Base-by-base conservation (phyloP, 1,140 invertebrate genomes). In the Pteromalus puparum region DNA sequence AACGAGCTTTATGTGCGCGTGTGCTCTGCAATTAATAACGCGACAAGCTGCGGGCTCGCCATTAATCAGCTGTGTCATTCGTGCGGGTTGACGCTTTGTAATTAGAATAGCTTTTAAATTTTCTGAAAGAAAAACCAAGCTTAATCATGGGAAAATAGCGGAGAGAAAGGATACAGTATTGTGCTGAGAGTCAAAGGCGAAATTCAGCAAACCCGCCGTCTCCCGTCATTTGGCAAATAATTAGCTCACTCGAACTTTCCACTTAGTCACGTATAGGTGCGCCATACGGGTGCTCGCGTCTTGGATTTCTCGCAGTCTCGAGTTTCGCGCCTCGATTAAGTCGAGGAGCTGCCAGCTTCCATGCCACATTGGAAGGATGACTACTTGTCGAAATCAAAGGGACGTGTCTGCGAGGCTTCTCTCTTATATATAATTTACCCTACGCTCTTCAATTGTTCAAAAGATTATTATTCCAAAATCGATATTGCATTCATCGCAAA, bases 201-300 rank as follows among this genome's bases (percentile, higher is more conserved):
- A 34, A 34, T 34, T 34, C 30, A 34, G 30, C 30, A 34, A 34
- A 34, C 4, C 6, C 30, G 4, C 30, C 4, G 30, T 5, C 30
- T 34, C 30, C 30, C 30, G 30, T 34, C 30, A n/a, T 48, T 65
- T 46, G n/a, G 10, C 73, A 34, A 83, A 83, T 72, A 78, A 78
- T 83, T 83, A 83, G 28, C 68, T 72, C 46, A 86, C 76, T 86
- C 70, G 34, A 86, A 79, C 72, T 79, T 74, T 78, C 74, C 42
- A 80, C 74, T 85, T 82, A 78, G 67, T 34, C n/a, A 30, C n/a
- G 15, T 72, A 75, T 30, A 79, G 30, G 34, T n/a, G 38, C 10
- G 68, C 28, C 48, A 75, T 80, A 70, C 53, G 46, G 21, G 48
- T 15, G 72, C 67, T 26, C 5, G 65, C 65, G 38, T 81, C 84